Conservation (phyloP, 2,797 vertebrate species). For the Ispidina lecontei region DNA sequence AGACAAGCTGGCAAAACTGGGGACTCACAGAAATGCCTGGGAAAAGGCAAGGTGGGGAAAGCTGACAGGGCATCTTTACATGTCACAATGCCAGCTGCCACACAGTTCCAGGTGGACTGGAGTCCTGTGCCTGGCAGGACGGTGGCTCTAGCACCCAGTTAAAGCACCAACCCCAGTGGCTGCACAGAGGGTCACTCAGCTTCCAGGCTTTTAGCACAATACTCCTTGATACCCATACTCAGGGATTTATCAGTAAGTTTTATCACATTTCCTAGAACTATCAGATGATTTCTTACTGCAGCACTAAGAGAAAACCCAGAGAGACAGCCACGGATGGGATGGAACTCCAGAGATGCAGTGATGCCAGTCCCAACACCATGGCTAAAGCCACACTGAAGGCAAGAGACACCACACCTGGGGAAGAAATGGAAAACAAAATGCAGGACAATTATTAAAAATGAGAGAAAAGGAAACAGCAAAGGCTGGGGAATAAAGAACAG, state of each 20-base stretch:
- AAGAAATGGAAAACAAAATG: background rate
- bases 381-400: background rate
- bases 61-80: too few relatives aligned
- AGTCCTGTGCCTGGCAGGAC: too few relatives aligned
- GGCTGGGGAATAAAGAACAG: background rate
- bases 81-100: too few relatives aligned
- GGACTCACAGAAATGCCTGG: too few relatives aligned
- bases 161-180: background rate
- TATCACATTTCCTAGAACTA: background rate
- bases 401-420: background rate
- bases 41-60: too few relatives aligned
- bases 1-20: background rate
- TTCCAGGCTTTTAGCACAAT: background rate
- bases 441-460: background rate
- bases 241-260: background rate
- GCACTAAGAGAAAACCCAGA: background rate
- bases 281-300: background rate
- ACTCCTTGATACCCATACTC: background rate
- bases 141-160: background rate
- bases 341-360: background rate
- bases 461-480: background rate
- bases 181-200: background rate
- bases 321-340: background rate
- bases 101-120: too few relatives aligned
- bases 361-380: background rate